Percentiles rank a stretch among this genome's conserved stretches.
These are phyloP conservation scores for Falco cherrug DNA, from an alignment of 2,797 vertebrate genomes.

Conservation along the genomic window DNA sequence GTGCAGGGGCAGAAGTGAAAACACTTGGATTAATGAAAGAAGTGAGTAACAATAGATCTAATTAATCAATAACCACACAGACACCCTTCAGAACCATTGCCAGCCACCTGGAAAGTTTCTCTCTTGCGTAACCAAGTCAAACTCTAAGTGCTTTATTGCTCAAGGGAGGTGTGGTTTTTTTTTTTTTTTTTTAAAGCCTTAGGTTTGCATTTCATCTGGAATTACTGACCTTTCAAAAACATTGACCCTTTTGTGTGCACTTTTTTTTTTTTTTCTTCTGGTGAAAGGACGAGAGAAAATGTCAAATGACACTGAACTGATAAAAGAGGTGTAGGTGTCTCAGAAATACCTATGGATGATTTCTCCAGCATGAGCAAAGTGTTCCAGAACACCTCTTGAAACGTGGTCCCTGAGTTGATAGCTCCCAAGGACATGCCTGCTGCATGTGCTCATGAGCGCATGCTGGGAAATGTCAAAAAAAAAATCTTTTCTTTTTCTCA, in stretches of 20 bases:
- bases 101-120: conserved; percentile 62
- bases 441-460: background rate
- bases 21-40: conserved; percentile 59
- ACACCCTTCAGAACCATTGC: conserved; percentile 52
- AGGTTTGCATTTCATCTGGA: conserved; percentile 50
- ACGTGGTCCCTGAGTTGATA: background rate
- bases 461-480: background rate
- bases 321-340: background rate
- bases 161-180: background rate
- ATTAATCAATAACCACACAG: conserved; percentile 66
- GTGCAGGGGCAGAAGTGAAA: conserved; percentile 28
- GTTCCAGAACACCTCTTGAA: background rate
- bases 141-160: conserved; percentile 55
- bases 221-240: conserved; percentile 54
- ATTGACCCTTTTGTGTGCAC: conserved; percentile 25
- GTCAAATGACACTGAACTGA: conserved; percentile 8
- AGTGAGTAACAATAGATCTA: conserved; percentile 56
- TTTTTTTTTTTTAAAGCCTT: conserved; percentile 17
- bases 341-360: background rate
- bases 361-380: background rate
- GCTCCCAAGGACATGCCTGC: background rate
- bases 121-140: conserved; percentile 64
- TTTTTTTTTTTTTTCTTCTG: background rate
- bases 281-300: conserved; percentile 19
- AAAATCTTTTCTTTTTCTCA: background rate